phyloP scores from a whole-genome alignment of 2,888 invertebrate species.

The Calliphora vomitoria region DNA sequence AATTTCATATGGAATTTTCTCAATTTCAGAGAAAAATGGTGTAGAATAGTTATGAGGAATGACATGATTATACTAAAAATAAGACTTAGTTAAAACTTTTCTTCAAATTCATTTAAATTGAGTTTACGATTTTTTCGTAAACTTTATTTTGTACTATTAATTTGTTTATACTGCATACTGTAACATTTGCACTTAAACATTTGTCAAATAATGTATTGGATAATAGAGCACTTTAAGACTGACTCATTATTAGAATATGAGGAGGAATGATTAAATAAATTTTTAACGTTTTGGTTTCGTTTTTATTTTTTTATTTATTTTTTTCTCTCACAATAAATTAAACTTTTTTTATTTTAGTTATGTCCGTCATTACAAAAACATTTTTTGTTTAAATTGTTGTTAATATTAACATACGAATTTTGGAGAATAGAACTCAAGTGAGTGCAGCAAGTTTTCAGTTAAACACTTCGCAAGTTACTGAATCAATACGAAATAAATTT shows the following conservation, averaged over 20 bases:
- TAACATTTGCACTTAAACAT: conserved; percentile 1
- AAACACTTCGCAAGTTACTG: conserved; percentile 60
- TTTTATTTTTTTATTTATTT: too few relatives aligned
- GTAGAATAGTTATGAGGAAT: too few relatives aligned
- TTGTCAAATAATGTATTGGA: conserved; percentile 1
- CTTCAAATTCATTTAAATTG: too few relatives aligned
- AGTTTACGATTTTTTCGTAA: too few relatives aligned
- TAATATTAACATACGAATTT: conserved; percentile 39
- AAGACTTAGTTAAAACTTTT: too few relatives aligned
- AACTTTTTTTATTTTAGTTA: neutral
- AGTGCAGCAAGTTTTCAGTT: conserved; percentile 58
- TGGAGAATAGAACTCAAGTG: conserved; percentile 33
- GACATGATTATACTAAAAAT: too few relatives aligned
- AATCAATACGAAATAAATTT: conserved; percentile 44
- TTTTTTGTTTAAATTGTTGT: neutral
- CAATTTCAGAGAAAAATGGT: too few relatives aligned
- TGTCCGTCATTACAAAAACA: neutral
- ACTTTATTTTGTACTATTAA: too few relatives aligned
- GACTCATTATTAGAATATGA: conserved; percentile 30
- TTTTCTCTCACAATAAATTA: conserved; percentile 4
- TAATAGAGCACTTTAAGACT: conserved; percentile 2
- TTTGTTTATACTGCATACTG: too few relatives aligned
- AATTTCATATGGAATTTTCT: too few relatives aligned
- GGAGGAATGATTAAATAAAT: conserved; percentile 24
- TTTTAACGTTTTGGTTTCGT: neutral